Evolutionary conservation across 2,888 invertebrate species (phyloP).

Genomic region (Abrostola tripartita): DNA sequence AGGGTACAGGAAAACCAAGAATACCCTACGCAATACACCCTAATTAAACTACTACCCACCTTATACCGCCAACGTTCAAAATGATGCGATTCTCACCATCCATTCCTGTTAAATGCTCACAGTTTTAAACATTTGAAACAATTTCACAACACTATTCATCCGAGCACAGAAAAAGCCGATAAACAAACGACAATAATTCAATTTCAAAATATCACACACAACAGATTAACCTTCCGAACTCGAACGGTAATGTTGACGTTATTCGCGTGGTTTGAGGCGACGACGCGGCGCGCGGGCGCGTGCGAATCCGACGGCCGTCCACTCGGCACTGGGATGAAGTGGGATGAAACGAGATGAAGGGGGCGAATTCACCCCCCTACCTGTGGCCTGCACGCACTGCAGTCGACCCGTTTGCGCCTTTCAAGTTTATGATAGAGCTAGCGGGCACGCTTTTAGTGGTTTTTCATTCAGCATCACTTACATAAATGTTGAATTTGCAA

Average conservation of each 20-base stretch:
- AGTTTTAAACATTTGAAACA: conserved; percentile 65
- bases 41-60: conserved; percentile 74
- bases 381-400: conserved; percentile 86
- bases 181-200: conserved; percentile 2
- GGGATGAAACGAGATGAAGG: conserved; percentile 59
- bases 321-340: conserved; percentile 59
- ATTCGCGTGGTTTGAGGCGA: conserved; percentile 39
- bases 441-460: conserved; percentile 53
- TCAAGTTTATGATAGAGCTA: conserved; percentile 67
- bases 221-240: conserved; percentile 22
- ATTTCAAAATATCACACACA: conserved; percentile 45
- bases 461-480: conserved; percentile 55
- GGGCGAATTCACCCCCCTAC: conserved; percentile 74
- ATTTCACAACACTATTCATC: conserved; percentile 63
- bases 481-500: conserved; percentile 43
- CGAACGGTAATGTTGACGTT: conserved; percentile 34
- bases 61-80: conserved; percentile 97
- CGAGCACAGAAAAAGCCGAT: conserved; percentile 57
- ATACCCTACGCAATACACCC: not conserved
- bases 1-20: not conserved
- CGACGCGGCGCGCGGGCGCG: conserved; percentile 53
- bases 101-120: conserved; percentile 85
- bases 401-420: conserved; percentile 79
- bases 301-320: conserved; percentile 64
- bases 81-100: conserved; percentile 98